Evolutionary conservation across 1,140 invertebrate genomes (phyloP), one percentile per base, ranked within the genome.

Genomic region (Sycobia sp.): DNA sequence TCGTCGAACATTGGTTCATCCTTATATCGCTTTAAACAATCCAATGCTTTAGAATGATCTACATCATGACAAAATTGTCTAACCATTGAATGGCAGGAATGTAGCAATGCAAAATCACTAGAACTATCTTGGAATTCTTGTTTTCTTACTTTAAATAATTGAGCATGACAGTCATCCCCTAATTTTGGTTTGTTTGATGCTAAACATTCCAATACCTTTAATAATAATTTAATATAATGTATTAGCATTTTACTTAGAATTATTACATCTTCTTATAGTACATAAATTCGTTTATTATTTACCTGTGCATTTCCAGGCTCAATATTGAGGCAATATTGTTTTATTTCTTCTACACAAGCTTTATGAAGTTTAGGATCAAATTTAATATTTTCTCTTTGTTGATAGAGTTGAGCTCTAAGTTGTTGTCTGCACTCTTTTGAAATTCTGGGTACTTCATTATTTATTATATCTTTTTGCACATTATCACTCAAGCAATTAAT

Each of bases 401-500:
- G 92, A 70, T 96, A 90, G 18, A 97, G 82, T 75, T 98, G 95
- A 3, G 90, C 87, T 73, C 87, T 90, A 44, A 98, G 79, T 77
- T 98, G 94, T 72, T 93, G 90, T 27, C 94, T 86, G 75, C 96
- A 98, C 20, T 91, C 88, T 74, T 90, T 92, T 9, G 89, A 86
- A 67, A 98, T 89, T 68, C 88, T 86, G 67, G 91, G 92, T 53
- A 89, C 88, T 23, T 86, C 86, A 46, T 91, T 89, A 20, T 83
- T 82, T 25, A 98, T 85, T 32, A 95, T 95, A 73, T 97, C 94
- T 75, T 96, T 93, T 57, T 91, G 85, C 29, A 97, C 90, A 63
- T 91, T 88, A 76, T 92, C 89, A 81, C 95, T 97, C 14, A 99
- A 84, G 79, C 97, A 99, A 43, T 87, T 85, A 10, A 99, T 91